These are phyloP conservation scores for Apodemus agrarius DNA, from an alignment of 2,797 vertebrate species.

Conservation along the genomic window DNA sequence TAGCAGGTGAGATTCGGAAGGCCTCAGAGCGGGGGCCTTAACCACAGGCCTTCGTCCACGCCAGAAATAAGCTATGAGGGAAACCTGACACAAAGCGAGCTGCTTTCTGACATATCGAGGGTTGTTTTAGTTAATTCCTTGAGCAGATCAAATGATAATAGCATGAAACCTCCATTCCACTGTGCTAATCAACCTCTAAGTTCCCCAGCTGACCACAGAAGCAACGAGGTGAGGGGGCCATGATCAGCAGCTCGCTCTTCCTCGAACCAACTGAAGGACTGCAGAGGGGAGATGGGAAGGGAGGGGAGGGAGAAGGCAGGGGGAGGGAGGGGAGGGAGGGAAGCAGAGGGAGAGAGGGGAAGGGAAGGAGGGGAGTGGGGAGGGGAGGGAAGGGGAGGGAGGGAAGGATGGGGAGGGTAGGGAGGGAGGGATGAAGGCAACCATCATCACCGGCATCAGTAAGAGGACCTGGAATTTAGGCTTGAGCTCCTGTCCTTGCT, in stretches of 20 bases:
- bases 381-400: accelerated
- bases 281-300: neutral
- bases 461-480: neutral
- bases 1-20: neutral
- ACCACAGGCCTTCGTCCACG: neutral
- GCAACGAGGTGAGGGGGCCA: neutral
- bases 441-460: no score
- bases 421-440: no score
- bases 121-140: constrained; percentile 58
- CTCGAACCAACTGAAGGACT: neutral
- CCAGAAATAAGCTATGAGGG: constrained; percentile 40
- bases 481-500: neutral
- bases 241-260: neutral
- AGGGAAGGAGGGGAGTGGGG: neutral
- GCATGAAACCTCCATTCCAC: neutral
- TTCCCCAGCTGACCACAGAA: neutral
- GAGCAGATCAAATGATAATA: constrained; percentile 57
- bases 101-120: neutral
- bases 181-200: constrained; percentile 33
- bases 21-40: neutral
- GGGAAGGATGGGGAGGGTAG: neutral
- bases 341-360: no score
- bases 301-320: no score
- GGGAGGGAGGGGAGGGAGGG: no score
- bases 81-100: constrained; percentile 50